Conservation (phyloP, 92 coral and sea anemone species). For the Meandrina meandrites region DNA sequence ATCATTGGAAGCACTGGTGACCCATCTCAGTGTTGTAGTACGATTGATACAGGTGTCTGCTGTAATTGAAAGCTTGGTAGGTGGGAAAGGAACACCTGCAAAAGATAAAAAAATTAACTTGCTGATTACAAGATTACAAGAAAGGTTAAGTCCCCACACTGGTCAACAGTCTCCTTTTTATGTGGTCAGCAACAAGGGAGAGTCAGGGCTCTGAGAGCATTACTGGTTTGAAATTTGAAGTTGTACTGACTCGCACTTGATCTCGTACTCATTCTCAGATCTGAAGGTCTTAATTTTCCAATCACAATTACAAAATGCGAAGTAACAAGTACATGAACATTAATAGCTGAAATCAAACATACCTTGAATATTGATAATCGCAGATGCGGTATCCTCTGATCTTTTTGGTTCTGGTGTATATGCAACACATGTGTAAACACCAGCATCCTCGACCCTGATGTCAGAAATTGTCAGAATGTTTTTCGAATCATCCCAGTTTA, state of each 20-base stretch:
- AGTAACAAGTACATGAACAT: neutral
- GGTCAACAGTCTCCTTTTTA: too few species aligned
- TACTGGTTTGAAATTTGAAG: too few species aligned
- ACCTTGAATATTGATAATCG: constrained; percentile 81
- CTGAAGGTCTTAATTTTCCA: too few species aligned
- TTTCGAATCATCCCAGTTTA: constrained; percentile 50
- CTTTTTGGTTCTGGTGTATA: constrained; percentile 67
- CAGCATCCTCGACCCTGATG: constrained; percentile 67
- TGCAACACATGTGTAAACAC: constrained; percentile 82
- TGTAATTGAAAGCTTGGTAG: constrained; percentile 47
- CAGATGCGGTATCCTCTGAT: constrained; percentile 67
- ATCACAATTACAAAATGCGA: too few species aligned
- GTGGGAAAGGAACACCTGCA: constrained; percentile 66
- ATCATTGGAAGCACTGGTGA: constrained; percentile 47
- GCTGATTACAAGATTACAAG: too few species aligned
- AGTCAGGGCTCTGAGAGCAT: neutral
- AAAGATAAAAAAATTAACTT: neutral
- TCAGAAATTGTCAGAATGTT: constrained; percentile 50
- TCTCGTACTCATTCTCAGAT: too few species aligned
- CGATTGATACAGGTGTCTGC: constrained; percentile 48
- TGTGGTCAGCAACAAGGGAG: neutral
- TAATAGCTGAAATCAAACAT: neutral
- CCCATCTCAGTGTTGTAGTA: constrained; percentile 72
- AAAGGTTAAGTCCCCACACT: neutral
- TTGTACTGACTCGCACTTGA: too few species aligned